A percentile compares a stretch with the other conserved stretches of the same genome.
phyloP scores from a whole-genome alignment of 2,797 vertebrate species.

The Sphenopsis melanotis region DNA sequence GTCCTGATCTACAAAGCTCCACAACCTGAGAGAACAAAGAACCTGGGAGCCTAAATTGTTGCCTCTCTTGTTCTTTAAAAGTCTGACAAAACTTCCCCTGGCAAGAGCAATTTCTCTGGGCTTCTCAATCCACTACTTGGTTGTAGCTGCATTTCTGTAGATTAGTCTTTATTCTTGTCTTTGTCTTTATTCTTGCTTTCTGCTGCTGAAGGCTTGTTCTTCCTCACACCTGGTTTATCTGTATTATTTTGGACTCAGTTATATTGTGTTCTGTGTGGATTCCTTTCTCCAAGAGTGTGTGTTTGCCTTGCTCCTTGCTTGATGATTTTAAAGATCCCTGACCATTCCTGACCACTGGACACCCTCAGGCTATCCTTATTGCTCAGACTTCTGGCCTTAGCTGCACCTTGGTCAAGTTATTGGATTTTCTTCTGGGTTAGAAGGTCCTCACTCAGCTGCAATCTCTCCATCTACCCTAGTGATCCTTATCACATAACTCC shows the following conservation, averaged over 20 bases:
- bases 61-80: background rate
- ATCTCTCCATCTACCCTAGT: background rate
- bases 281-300: background rate
- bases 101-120: background rate
- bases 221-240: background rate
- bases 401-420: background rate
- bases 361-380: background rate
- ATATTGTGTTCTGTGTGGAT: background rate
- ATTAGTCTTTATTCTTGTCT: background rate
- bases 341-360: background rate
- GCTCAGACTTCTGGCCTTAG: background rate
- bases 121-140: background rate
- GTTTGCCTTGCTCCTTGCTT: background rate
- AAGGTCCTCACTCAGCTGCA: background rate
- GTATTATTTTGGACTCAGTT: background rate
- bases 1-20: background rate
- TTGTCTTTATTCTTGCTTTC: background rate
- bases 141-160: background rate
- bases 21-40: background rate
- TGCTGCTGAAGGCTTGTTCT: background rate
- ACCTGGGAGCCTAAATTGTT: background rate
- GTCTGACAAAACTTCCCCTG: background rate
- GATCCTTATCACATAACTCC: background rate
- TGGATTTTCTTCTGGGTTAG: background rate
- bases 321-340: background rate